A percentile compares a stretch with the other conserved stretches of the same genome.
Conservation (phyloP, 2,797 vertebrate genomes). For the Helicolenus hilgendorfi region DNA sequence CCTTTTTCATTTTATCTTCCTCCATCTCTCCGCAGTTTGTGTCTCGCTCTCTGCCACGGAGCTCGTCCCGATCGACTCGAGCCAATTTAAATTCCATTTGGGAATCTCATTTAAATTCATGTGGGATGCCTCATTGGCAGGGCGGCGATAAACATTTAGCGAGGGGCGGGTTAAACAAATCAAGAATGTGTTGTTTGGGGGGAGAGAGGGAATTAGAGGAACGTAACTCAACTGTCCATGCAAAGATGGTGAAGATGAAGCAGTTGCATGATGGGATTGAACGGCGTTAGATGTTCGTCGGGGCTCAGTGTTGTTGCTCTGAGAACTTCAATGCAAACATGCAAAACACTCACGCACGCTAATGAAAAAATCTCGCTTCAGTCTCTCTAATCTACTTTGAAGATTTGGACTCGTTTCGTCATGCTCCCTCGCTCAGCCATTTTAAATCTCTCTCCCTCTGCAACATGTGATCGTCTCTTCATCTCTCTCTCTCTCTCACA, state of each 20-base stretch:
- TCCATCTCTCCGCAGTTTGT: background rate
- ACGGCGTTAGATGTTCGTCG: background rate
- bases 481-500: conserved; percentile 1
- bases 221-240: background rate
- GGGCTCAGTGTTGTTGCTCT: background rate
- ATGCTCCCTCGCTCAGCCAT: conserved; percentile 48
- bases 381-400: conserved; percentile 61
- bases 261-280: conserved; percentile 20
- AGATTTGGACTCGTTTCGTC: conserved; percentile 47
- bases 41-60: background rate
- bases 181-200: background rate
- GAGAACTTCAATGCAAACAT: conserved; percentile 2
- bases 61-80: background rate
- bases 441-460: conserved; percentile 40
- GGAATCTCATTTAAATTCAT: conserved; percentile 44
- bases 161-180: conserved; percentile 1
- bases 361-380: conserved; percentile 34
- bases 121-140: conserved; percentile 29
- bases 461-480: conserved; percentile 23
- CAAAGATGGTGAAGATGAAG: background rate
- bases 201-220: background rate
- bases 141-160: conserved; percentile 32
- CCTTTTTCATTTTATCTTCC: conserved; percentile 5
- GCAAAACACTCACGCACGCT: conserved; percentile 2
- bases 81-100: conserved; percentile 51